phyloP scores from a whole-genome alignment of 2,797 vertebrate species.

The Spheniscus humboldti region DNA sequence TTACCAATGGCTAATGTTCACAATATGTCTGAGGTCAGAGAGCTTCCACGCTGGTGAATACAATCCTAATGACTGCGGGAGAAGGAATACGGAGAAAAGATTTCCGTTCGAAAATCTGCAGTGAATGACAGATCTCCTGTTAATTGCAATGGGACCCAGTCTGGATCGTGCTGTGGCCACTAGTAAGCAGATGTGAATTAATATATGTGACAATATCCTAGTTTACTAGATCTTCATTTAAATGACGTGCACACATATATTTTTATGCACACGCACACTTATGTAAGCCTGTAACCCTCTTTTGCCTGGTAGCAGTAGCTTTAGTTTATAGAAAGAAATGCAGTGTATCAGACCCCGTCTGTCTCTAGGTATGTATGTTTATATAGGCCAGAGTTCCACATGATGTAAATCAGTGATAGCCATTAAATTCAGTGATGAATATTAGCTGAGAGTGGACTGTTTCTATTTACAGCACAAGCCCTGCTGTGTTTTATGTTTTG shows the following conservation, averaged over 20 bases:
- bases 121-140: background rate
- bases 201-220: background rate
- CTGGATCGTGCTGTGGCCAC: background rate
- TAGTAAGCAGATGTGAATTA: background rate
- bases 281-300: background rate
- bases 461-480: slow-evolving; percentile 43
- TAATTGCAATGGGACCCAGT: background rate
- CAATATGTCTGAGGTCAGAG: background rate
- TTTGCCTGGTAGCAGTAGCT: background rate
- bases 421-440: background rate
- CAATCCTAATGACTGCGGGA: background rate
- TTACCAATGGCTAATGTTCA: background rate
- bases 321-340: background rate
- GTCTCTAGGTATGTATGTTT: background rate
- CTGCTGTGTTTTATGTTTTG: slow-evolving; percentile 35
- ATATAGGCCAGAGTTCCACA: background rate
- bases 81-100: background rate
- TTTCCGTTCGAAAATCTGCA: background rate
- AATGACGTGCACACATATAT: background rate
- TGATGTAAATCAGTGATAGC: background rate
- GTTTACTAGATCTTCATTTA: background rate
- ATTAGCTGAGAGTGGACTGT: background rate
- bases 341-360: background rate
- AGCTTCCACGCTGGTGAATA: background rate
- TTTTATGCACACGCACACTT: background rate